A percentile compares a stretch with the other conserved stretches of the same genome.
These are phyloP conservation scores for Lerema accius DNA, from an alignment of 1,140 invertebrate genomes.

Conservation along the genomic window DNA sequence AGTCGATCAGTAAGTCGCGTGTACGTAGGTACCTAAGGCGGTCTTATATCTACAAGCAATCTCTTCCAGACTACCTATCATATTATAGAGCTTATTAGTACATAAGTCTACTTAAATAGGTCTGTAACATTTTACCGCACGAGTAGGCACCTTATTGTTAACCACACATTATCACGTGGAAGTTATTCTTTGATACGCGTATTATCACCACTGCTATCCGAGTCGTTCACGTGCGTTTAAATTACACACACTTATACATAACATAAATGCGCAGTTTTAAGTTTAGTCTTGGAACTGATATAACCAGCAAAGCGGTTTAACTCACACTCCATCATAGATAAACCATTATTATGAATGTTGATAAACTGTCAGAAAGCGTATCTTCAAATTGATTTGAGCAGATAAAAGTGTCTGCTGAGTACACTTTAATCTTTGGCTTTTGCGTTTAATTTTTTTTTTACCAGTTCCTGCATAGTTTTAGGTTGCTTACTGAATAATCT, in stretches of 20 bases:
- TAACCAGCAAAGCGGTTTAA: slow-evolving; percentile 11
- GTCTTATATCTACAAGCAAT: too few relatives aligned
- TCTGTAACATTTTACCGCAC: too few relatives aligned
- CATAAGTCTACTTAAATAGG: too few relatives aligned
- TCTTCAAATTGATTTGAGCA: not conserved
- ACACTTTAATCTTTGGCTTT: slow-evolving; percentile 8
- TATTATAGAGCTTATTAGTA: too few relatives aligned
- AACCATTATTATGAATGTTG: not conserved
- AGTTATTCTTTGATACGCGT: slow-evolving; percentile 15
- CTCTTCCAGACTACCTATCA: too few relatives aligned
- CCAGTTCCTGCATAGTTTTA: too few relatives aligned
- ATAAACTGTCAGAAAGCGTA: slow-evolving; percentile 11
- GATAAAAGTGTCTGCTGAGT: slow-evolving; percentile 9
- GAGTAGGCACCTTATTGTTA: too few relatives aligned
- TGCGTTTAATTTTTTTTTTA: slow-evolving; percentile 3
- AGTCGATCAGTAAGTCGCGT: too few relatives aligned
- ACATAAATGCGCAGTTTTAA: slow-evolving; percentile 21
- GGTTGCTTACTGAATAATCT: too few relatives aligned
- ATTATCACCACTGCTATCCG: slow-evolving; percentile 15
- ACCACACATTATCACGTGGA: too few relatives aligned
- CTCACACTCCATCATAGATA: slow-evolving; percentile 13
- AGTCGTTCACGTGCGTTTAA: not conserved
- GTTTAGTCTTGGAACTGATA: slow-evolving; percentile 9
- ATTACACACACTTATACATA: slow-evolving; percentile 5
- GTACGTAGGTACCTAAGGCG: too few relatives aligned